Evolutionary conservation across 2,888 invertebrate genomes (phyloP), one percentile per base, ranked within the genome.

Genomic region (Syrphus vitripennis): DNA sequence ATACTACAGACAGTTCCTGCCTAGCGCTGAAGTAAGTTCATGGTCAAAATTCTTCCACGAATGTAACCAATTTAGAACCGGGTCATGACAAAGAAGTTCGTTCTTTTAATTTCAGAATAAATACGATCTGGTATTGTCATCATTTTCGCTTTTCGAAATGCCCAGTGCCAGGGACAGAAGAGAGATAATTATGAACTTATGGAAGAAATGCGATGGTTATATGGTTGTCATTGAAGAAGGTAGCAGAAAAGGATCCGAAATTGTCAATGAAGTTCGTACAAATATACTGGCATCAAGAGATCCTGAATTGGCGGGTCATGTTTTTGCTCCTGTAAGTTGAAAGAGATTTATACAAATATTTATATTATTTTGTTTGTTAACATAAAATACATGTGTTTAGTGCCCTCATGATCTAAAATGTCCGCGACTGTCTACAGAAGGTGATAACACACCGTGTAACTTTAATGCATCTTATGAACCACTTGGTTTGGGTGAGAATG

Each of bases 161-260:
- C 95, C 96, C 0, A 94, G 93, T 80, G 93, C 94, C 86, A 93
- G 94, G 89, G 93, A 93, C 29, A 94, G 98, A 63, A 91, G 97
- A 59, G 95, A 96, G 89, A 94, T 94, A 0, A 92, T 98, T 75
- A 93, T 95, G 65, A 96, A 95, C 89, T 93, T 98, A 9, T 98
- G 98, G 98, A 95, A 95, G 71, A 98, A 97, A 93, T 97, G 98
- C 0, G 94, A 95, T 88, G 94, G 95, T 12, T 97, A 96, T 91
- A 92, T 98, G 90, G 94, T 98, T 14, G 93, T 98, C 4, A 94
- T 97, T 0, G 98, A 98, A 92, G 94, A 96, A 88, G 98, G 98
- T 5, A 95, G 96, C 0, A 95, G 95, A 87, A 95, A 96, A 48
- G 98, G 98, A 2, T 98, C 96, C 90, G 94, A 94, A 90, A 94